Base-by-base conservation (phyloP, 2,797 vertebrate species). In the Anas bernieri region DNA sequence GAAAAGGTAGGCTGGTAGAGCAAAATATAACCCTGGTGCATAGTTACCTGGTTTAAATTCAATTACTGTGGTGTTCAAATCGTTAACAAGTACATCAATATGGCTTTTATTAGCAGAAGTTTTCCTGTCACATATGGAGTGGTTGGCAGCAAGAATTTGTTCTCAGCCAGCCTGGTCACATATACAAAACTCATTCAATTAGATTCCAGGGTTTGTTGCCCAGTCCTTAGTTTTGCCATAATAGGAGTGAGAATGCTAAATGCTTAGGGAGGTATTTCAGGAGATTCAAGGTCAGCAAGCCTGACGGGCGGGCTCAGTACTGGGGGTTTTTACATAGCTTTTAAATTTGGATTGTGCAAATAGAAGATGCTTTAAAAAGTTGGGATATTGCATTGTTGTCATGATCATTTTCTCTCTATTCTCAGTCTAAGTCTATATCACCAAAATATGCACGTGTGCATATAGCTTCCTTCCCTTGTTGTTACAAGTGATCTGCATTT, bases 11-110 rank as follows among this genome's bases (percentile, higher is more conserved):
- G 68, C 62, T 94, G 90, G 80, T 85, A 84, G 88, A 86, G 78
- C 83, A 86, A 74, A 83, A 79, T 68, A 37, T 45, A 66, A 52
- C 86, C 95, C 88, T 92, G 33, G 72, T 85, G 87, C 92, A 78
- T 86, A 94, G 89, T 90, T 95, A 96, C 82, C 79, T 91, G 83
- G 81, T 94, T 96, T 90, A 90, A 93, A 94, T 93, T 93, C 94
- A 84, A 7, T 90, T 92, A 92, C 61, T 75, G 50, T 86, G 67
- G 52, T 81, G 90, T 95, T 93, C 54, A 69, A 45, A 77, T 93
- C 9, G 5, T 95, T 96, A 94, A 93, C 81, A 83, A 94, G 76
- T 95, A 76, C 50, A 75, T 92, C 91, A 82, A 30, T 96, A 82
- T 61, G 84, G 39, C 37, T 94, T 96, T 88, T 90, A 80, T 92